These are phyloP conservation scores for Drosophila setosimentum DNA, from an alignment of 2,888 invertebrate genomes.

Conservation along the genomic window DNA sequence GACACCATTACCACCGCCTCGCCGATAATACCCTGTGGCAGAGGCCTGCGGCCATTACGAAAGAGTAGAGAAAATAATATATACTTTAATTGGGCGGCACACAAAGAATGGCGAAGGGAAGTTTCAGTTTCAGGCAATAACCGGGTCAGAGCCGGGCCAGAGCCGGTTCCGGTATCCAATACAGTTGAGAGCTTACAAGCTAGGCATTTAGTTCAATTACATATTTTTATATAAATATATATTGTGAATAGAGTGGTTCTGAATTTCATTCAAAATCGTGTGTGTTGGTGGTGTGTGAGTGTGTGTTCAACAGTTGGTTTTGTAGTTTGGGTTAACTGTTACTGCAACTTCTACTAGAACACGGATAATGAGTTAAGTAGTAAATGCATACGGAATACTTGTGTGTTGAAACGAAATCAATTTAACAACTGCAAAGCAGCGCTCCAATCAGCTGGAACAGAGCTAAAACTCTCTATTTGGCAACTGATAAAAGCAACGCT, in stretches of 20 bases:
- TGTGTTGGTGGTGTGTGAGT: conserved; percentile 23
- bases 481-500: conserved; percentile 43
- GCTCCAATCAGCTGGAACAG: conserved; percentile 46
- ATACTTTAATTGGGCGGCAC: conserved; percentile 20
- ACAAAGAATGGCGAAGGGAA: neutral
- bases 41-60: conserved; percentile 61
- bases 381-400: conserved; percentile 52
- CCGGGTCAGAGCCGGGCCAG: conserved; percentile 7
- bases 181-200: conserved; percentile 25
- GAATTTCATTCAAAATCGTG: conserved; percentile 49
- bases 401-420: conserved; percentile 59
- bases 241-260: conserved; percentile 36
- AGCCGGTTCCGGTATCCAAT: conserved; percentile 19
- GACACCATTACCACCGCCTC: conserved; percentile 83
- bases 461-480: conserved; percentile 17
- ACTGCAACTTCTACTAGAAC: conserved; percentile 77
- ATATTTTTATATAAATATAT: conserved; percentile 1
- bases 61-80: conserved; percentile 21
- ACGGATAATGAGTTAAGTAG: conserved; percentile 54
- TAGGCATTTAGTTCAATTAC: conserved; percentile 13
- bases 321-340: conserved; percentile 41
- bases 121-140: conserved; percentile 28
- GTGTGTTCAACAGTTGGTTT: conserved; percentile 12
- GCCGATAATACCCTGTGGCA: conserved; percentile 84
- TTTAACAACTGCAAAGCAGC: conserved; percentile 35